Percentiles rank a stretch among this genome's conserved stretches.
Conservation (phyloP, 2,888 invertebrate species). For the Cancer borealis region DNA sequence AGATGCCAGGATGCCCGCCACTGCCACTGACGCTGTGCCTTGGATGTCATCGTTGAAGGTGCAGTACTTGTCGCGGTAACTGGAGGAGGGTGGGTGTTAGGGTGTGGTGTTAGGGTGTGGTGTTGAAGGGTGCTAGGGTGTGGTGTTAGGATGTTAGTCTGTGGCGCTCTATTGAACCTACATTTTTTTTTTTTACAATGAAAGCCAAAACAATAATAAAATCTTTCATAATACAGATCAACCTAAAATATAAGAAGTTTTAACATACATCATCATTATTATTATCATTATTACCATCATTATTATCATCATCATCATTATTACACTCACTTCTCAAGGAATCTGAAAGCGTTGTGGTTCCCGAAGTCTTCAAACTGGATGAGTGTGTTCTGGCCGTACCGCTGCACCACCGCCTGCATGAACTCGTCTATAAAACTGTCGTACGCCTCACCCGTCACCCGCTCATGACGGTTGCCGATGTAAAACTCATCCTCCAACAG, state of each 20-base stretch:
- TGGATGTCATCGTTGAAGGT: slow-evolving; percentile 99
- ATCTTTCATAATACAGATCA: too few species aligned
- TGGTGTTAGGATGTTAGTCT: not conserved
- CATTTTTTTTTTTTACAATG: too few species aligned
- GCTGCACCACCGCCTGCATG: slow-evolving; percentile 92
- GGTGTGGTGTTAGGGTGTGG: too few species aligned
- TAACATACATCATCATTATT: too few species aligned
- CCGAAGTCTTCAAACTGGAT: slow-evolving; percentile 99
- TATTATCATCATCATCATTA: too few species aligned
- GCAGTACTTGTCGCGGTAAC: slow-evolving; percentile 91
- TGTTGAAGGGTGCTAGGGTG: too few species aligned
- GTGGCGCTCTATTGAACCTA: too few species aligned
- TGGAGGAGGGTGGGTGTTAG: slow-evolving; percentile 13
- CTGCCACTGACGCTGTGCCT: slow-evolving; percentile 97
- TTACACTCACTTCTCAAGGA: slow-evolving; percentile 86
- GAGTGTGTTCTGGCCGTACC: slow-evolving; percentile 91
- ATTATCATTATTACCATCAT: too few species aligned
- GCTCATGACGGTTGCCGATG: slow-evolving; percentile 92
- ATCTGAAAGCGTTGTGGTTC: slow-evolving; percentile 96
- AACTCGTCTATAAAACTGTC: slow-evolving; percentile 98
- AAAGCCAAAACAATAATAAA: too few species aligned
- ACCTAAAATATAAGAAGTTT: too few species aligned
- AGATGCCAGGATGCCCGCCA: slow-evolving; percentile 94
- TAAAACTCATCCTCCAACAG: slow-evolving; percentile 96
- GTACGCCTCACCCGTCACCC: slow-evolving; percentile 91